Percentiles rank a stretch among this genome's conserved stretches.
Conservation (phyloP, 2,113 vertebrate species). For the Alethe diademata region DNA sequence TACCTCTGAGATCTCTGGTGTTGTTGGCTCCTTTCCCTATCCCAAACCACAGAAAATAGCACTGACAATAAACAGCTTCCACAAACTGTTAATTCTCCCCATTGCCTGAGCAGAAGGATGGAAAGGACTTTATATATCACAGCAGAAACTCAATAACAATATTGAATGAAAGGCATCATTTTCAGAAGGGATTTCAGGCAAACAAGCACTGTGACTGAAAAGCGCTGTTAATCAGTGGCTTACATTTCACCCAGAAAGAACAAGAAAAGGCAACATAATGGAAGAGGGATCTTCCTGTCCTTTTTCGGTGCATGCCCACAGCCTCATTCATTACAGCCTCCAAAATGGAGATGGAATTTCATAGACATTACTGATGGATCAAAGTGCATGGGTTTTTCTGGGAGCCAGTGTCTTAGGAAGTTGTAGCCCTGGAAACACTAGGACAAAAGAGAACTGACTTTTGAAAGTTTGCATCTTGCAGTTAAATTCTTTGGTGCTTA, state of each 20-base stretch:
- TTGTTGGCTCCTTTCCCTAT: background rate
- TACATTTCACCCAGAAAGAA: background rate
- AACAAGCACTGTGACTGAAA: background rate
- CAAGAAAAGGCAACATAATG: background rate
- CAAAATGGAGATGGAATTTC: background rate
- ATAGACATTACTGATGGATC: background rate
- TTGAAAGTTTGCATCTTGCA: background rate
- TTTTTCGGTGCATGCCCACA: background rate
- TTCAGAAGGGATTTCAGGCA: background rate
- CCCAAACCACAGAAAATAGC: background rate
- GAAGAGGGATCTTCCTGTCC: background rate
- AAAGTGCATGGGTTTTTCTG: background rate
- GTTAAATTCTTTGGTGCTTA: background rate
- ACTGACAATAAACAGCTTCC: background rate
- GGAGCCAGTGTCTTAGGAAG: background rate
- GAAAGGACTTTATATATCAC: background rate
- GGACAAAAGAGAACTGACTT: background rate
- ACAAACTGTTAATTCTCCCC: background rate
- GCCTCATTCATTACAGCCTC: background rate
- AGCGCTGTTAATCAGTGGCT: rapidly evolving
- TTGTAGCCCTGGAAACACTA: background rate
- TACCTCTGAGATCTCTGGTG: background rate
- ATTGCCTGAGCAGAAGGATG: background rate
- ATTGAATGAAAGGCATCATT: background rate
- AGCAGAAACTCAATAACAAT: background rate